Conservation (phyloP, 2,888 invertebrate species). For the Microctonus aethiopoides region DNA sequence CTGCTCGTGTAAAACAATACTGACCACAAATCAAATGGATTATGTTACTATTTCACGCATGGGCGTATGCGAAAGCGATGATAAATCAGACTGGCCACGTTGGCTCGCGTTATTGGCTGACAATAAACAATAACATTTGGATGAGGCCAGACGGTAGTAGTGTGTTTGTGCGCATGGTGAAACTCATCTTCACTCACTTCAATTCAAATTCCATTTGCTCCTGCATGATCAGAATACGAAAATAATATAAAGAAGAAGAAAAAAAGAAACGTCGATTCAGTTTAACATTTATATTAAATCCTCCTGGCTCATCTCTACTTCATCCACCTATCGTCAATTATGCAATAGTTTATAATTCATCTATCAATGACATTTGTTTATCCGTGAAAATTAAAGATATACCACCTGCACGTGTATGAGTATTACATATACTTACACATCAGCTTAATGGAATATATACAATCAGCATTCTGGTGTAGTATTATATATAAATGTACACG, state of each 20-base stretch:
- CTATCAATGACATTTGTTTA: conserved; percentile 19
- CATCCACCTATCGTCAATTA: not conserved
- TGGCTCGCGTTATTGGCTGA: conserved; percentile 53
- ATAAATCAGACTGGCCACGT: conserved; percentile 59
- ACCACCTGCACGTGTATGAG: too few relatives aligned
- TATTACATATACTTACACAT: not conserved
- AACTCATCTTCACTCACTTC: conserved; percentile 9
- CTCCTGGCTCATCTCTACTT: conserved; percentile 1
- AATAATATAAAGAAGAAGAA: conserved; percentile 34
- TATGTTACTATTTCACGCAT: conserved; percentile 65
- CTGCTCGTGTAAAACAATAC: conserved; percentile 57
- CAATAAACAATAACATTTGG: conserved; percentile 63
- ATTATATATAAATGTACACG: too few relatives aligned
- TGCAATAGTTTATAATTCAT: conserved; percentile 5
- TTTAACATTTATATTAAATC: not conserved
- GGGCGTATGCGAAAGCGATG: conserved; percentile 51
- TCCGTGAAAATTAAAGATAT: too few relatives aligned
- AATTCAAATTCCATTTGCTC: conserved; percentile 1
- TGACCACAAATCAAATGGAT: conserved; percentile 64
- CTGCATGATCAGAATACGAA: conserved; percentile 31
- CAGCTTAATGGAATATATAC: conserved; percentile 27
- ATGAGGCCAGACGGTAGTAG: conserved; percentile 48
- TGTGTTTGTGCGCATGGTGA: conserved; percentile 31
- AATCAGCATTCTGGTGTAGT: conserved; percentile 21
- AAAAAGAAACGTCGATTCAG: too few relatives aligned